phyloP scores from a whole-genome alignment of 1,140 invertebrate species.

The Glossosoma conforme region DNA sequence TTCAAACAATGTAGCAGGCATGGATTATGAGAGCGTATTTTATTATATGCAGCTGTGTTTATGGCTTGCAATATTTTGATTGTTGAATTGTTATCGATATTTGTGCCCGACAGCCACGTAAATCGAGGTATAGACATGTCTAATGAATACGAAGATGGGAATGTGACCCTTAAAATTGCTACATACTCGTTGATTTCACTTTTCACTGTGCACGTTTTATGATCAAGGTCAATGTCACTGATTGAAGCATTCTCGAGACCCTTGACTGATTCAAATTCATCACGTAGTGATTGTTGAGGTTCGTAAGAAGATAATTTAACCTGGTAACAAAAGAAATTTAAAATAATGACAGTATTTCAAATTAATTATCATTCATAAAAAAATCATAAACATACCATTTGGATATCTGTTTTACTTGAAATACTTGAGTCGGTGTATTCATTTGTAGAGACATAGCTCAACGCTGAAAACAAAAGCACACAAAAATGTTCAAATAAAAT shows the following conservation, averaged over 20 bases:
- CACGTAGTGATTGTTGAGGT: constrained; percentile 63
- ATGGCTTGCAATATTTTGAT: constrained; percentile 49
- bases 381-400: constrained; percentile 36
- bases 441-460: constrained; percentile 43
- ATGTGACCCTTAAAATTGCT: constrained; percentile 72
- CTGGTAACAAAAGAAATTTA: constrained; percentile 15
- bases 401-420: constrained; percentile 33
- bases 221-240: constrained; percentile 71
- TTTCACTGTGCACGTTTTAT: constrained; percentile 66
- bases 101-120: constrained; percentile 47
- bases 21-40: constrained; percentile 43
- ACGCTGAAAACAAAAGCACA: constrained; percentile 36
- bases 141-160: constrained; percentile 74
- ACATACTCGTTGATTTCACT: constrained; percentile 67
- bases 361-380: constrained; percentile 1
- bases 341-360: not conserved
- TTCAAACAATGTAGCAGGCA: constrained; percentile 47
- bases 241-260: constrained; percentile 82
- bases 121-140: constrained; percentile 48
- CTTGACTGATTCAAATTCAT: constrained; percentile 79
- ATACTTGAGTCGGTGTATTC: constrained; percentile 33
- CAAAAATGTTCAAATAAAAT: not conserved
- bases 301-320: constrained; percentile 39
- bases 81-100: constrained; percentile 43
- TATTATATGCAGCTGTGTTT: constrained; percentile 45